Conservation (phyloP, 2,113 vertebrate species). For the Rhombomys opimus region DNA sequence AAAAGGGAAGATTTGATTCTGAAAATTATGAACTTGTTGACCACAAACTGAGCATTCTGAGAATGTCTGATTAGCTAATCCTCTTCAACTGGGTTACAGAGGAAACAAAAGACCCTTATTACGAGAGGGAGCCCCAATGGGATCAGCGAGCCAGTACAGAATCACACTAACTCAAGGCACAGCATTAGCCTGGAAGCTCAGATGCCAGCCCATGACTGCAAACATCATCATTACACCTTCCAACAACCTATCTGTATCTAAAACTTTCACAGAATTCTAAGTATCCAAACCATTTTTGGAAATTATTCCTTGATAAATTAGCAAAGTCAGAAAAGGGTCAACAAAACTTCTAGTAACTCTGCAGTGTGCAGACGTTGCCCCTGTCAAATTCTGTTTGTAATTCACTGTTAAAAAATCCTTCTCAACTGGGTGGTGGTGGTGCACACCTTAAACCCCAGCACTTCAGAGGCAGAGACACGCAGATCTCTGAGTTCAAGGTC, state of each 20-base stretch:
- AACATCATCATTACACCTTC: neutral
- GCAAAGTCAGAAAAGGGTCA: neutral
- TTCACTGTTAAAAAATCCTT: neutral
- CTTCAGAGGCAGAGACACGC: neutral
- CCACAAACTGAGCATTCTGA: neutral
- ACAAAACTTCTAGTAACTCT: constrained; percentile 1
- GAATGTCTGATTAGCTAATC: neutral
- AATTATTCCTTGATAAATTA: constrained; percentile 46
- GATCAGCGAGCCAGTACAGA: neutral
- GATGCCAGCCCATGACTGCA: neutral
- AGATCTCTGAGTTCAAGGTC: neutral
- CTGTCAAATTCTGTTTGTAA: neutral
- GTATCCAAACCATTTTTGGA: neutral
- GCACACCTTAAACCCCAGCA: neutral
- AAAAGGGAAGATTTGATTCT: constrained; percentile 10
- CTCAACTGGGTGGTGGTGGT: neutral
- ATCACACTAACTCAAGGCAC: neutral
- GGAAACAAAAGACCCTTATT: neutral
- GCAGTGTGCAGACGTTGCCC: neutral
- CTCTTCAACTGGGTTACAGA: neutral
- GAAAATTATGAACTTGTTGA: neutral
- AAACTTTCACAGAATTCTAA: constrained; percentile 29
- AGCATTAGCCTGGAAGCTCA: constrained; percentile 39
- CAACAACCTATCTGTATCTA: neutral
- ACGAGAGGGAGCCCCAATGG: neutral